Base-by-base conservation (phyloP, 2,888 invertebrate genomes). In the Liopterus haemorrhoidalis region DNA sequence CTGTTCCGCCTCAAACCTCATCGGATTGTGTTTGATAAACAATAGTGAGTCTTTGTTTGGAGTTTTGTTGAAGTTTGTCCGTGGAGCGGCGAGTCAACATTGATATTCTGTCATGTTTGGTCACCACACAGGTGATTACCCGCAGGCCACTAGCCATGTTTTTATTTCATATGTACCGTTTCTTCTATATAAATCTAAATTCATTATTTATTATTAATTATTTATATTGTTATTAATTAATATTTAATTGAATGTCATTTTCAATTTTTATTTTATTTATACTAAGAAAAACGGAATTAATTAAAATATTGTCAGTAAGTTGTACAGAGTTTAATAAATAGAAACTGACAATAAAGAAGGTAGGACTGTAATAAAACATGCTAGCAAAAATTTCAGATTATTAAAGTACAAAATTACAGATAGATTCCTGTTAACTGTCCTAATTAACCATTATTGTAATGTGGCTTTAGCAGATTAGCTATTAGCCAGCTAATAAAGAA, bases 21-120 rank as follows among this genome's bases (percentile, higher is more conserved):
- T 32, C 15, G 32, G 14, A 15, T 16, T 32, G 32, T 41, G 31
- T 41, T 41, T 41, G 40, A 41, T 41, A 41, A 41, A 41, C 31
- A 41, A 41, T 30, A 40, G 20, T 21, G 8, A n/a, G 19, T 41
- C 31, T 41, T 30, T 41, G 40, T 41, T 39, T 39, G 18, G 14
- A 31, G 31, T 21, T 41, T 41, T 41, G 21, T 28, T 28, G 28
- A n/a, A 28, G 28, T 28, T 28, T 41, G 24, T 24, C 14, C 22
- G 24, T 15, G 5, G 21, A 15, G 11, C 37, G 24, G 14, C 37
- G 37, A 37, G 37, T 37, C 37, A 37, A 37, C 37, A 37, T 32
- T 32, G 14, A 18, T 15, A 15, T 16, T 12, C 16, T 12, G 14
- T 28, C 30, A 9, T 31, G 31, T 31, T 31, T 31, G 31, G 31